phyloP scores from a whole-genome alignment of 2,113 vertebrate species.

The Copsychus sechellarum region DNA sequence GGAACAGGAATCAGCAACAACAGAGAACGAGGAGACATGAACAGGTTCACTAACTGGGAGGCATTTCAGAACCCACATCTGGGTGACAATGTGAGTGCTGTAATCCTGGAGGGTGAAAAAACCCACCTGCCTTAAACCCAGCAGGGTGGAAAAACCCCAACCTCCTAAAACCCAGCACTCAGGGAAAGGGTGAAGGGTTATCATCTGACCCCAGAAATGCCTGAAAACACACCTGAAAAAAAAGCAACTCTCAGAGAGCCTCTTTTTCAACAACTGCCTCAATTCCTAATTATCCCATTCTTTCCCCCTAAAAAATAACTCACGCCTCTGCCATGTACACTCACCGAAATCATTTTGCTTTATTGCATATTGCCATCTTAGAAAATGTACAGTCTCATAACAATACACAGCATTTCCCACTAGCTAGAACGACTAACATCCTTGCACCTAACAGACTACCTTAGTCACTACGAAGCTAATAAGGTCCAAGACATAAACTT shows the following conservation, averaged over 20 bases:
- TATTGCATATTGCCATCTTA: slow-evolving; percentile 81
- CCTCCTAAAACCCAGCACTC: neutral
- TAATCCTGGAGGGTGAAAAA: neutral
- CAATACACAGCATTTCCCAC: slow-evolving; percentile 74
- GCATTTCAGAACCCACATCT: neutral
- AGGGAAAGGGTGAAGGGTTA: neutral
- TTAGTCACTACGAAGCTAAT: slow-evolving; percentile 74
- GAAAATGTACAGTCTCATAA: slow-evolving; percentile 82
- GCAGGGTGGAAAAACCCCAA: neutral
- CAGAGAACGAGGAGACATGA: rapidly evolving
- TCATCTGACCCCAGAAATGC: neutral
- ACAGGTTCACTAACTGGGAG: rapidly evolving
- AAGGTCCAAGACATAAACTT: slow-evolving; percentile 76
- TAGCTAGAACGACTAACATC: slow-evolving; percentile 73
- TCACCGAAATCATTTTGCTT: slow-evolving; percentile 72
- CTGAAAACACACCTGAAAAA: rapidly evolving
- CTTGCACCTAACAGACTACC: slow-evolving; percentile 76
- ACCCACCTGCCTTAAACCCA: neutral
- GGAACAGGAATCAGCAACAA: neutral
- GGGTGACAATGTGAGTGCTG: neutral
- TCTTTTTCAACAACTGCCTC: neutral
- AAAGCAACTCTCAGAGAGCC: rapidly evolving
- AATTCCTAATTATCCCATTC: neutral
- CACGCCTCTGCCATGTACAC: slow-evolving; percentile 37
- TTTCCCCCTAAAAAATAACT: neutral